Percentiles rank a stretch among this genome's conserved stretches.
Conservation (phyloP, 2,113 vertebrate genomes). For the Nothobranchius furzeri region DNA sequence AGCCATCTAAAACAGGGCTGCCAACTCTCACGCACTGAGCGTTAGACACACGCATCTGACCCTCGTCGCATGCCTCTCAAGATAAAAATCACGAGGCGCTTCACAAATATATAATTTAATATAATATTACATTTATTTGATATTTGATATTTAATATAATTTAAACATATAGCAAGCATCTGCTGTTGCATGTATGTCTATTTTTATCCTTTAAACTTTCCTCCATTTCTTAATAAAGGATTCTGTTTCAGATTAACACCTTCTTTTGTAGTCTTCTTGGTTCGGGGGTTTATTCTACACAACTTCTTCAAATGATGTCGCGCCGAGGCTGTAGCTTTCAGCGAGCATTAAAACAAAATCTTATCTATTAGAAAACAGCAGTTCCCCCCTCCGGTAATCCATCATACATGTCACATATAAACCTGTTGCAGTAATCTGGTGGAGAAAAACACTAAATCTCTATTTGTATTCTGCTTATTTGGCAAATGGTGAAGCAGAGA, state of each 20-base stretch:
- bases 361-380: slow-evolving; percentile 54
- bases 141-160: not conserved
- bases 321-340: slow-evolving; percentile 7
- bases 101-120: too few relatives aligned
- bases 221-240: slow-evolving; percentile 24
- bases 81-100: too few relatives aligned
- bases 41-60: too few relatives aligned
- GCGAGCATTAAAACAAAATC: slow-evolving; percentile 18
- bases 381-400: slow-evolving; percentile 40
- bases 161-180: not conserved
- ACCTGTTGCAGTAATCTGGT: slow-evolving; percentile 63
- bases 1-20: too few relatives aligned
- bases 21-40: too few relatives aligned
- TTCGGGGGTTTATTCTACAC: too few relatives aligned
- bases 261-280: not conserved
- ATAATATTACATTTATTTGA: too few relatives aligned
- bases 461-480: slow-evolving; percentile 43
- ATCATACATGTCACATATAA: slow-evolving; percentile 44
- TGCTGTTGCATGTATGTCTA: not conserved
- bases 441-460: slow-evolving; percentile 32
- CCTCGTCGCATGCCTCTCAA: too few relatives aligned
- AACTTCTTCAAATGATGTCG: not conserved
- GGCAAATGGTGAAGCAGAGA: slow-evolving; percentile 44
- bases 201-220: not conserved
- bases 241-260: not conserved